Base-by-base conservation (phyloP, 2,797 vertebrate species). In the Falco naumanni region DNA sequence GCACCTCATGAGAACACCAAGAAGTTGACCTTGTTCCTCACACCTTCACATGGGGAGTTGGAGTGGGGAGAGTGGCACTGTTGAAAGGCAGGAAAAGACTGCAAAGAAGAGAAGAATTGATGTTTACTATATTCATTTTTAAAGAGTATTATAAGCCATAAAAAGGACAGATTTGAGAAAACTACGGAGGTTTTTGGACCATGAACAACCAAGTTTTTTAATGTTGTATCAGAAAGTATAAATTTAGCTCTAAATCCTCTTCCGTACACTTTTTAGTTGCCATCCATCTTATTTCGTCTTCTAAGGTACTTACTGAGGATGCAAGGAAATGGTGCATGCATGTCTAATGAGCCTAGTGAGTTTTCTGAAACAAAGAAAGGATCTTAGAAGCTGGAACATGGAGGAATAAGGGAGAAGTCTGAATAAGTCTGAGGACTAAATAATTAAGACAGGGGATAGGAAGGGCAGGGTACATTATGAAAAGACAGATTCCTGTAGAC, bases 311-410 rank as follows among this genome's bases (percentile, higher is more conserved):
- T 89, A 41, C 8, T 53, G 53, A 89, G 16, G 16, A 77, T 79
- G 20, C 3, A 61, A 64, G 54, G 20, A 92, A 87, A 74, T 77
- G 56, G 5, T 56, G 22, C 48, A 60, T 77, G 22, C 13, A 74
- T n/a, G 7, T 66, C 71, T 80, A 77, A 83, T 21, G 25, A 89
- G 19, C 20, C 74, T 48, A 68, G 26, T 54, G 29, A 84, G 37
- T 63, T 90, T 89, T 84, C 76, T 83, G 61, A 85, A 70, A 45
- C 47, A 74, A 91, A 83, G 39, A 91, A 83, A 70, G 10, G 13
- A 34, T 64, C 21, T 79, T 48, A 41, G 8, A 65, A 17, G 29
- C 13, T 85, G 16, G 14, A 76, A 72, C 51, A 59, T 3, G 8
- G 33, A 81, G 21, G 43, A 68, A 79, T 11, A 53, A 4, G 1